Evolutionary conservation across 2,888 invertebrate species (phyloP).

Genomic region (Serrognathus titanus): DNA sequence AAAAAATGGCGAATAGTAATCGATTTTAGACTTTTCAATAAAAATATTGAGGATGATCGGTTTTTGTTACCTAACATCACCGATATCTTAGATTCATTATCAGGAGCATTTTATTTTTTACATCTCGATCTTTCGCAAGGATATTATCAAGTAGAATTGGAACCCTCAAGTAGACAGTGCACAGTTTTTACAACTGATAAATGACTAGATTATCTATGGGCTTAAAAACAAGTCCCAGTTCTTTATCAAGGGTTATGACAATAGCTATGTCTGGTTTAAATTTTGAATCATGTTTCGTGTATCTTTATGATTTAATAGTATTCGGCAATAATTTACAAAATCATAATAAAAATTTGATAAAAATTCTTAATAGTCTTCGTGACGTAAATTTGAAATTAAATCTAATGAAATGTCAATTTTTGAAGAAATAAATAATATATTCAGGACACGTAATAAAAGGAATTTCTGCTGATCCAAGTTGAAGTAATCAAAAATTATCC

Average conservation of each 20-base stretch:
- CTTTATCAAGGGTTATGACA: conserved; percentile 29
- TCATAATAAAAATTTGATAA: conserved; percentile 25
- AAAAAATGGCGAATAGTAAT: conserved; percentile 15
- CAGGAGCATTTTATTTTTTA: conserved; percentile 28
- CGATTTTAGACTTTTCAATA: conserved; percentile 17
- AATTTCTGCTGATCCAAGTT: conserved; percentile 24
- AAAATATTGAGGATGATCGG: conserved; percentile 18
- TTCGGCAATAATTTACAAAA: conserved; percentile 23
- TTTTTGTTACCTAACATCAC: conserved; percentile 27
- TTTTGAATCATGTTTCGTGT: conserved; percentile 25
- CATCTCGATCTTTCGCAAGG: conserved; percentile 29
- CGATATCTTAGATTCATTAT: conserved; percentile 31
- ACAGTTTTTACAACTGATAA: conserved; percentile 30
- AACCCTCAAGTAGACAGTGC: conserved; percentile 20
- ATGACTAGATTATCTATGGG: conserved; percentile 29
- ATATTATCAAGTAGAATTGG: conserved; percentile 31
- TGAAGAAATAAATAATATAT: conserved; percentile 22
- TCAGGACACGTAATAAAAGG: conserved; percentile 23
- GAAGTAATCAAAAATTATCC: conserved; percentile 25
- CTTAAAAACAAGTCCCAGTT: conserved; percentile 28
- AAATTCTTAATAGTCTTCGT: conserved; percentile 17
- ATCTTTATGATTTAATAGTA: conserved; percentile 24
- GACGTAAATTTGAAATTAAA: conserved; percentile 27
- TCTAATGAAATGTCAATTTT: conserved; percentile 25
- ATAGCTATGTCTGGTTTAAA: conserved; percentile 28